phyloP scores from a whole-genome alignment of 2,888 invertebrate species.

The Sinopyrophorus schimmeli region DNA sequence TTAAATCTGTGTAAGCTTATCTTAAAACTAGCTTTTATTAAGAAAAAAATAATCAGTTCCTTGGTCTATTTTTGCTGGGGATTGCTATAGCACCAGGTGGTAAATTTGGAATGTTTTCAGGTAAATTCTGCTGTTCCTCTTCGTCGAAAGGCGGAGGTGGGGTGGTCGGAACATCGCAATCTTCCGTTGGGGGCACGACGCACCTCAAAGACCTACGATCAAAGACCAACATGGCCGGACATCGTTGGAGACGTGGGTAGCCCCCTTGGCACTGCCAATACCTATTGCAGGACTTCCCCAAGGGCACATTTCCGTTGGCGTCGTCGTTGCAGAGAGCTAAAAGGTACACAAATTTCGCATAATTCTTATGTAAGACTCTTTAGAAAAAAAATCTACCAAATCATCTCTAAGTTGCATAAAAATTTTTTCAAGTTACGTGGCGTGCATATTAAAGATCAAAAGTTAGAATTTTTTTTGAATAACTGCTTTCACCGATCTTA shows the following conservation, averaged over 20 bases:
- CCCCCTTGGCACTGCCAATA: constrained; percentile 96
- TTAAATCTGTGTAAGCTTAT: constrained; percentile 6
- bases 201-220: constrained; percentile 79
- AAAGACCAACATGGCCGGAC: constrained; percentile 89
- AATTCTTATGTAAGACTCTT: too few species aligned
- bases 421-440: too few species aligned
- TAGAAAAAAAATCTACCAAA: background rate
- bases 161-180: constrained; percentile 84
- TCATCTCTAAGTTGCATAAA: too few species aligned
- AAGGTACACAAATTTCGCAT: too few species aligned
- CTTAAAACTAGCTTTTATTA: constrained; percentile 4
- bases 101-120: constrained; percentile 51
- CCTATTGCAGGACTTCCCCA: constrained; percentile 90
- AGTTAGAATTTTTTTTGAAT: too few species aligned
- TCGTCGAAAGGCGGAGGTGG: constrained; percentile 67
- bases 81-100: constrained; percentile 54
- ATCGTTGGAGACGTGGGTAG: constrained; percentile 86
- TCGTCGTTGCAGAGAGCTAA: constrained; percentile 89
- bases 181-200: constrained; percentile 87
- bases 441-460: too few species aligned
- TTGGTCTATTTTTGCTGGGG: constrained; percentile 45
- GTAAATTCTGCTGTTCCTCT: constrained; percentile 49
- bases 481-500: too few species aligned
- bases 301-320: constrained; percentile 86
- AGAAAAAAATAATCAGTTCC: constrained; percentile 15